phyloP scores from a whole-genome alignment of 2,888 invertebrate species.

The Apotomis turbidana region DNA sequence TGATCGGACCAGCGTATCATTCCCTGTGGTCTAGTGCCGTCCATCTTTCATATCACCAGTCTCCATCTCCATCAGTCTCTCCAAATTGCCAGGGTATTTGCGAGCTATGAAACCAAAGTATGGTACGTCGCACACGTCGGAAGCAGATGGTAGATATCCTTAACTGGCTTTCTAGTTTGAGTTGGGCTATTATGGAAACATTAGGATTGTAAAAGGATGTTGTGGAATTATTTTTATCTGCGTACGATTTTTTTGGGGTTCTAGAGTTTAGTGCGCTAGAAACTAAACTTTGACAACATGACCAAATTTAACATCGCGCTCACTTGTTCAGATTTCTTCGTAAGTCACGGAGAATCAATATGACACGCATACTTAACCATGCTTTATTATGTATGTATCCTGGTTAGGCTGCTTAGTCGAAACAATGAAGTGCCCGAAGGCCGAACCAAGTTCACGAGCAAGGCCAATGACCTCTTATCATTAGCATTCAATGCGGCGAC shows the following conservation, averaged over 20 bases:
- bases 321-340: conserved; percentile 10
- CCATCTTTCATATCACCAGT: too few relatives aligned
- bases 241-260: not conserved
- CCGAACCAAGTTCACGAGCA: conserved; percentile 74
- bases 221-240: too few relatives aligned
- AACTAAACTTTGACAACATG: conserved; percentile 24
- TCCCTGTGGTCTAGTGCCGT: too few relatives aligned
- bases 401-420: conserved; percentile 36
- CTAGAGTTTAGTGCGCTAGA: not conserved
- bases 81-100: too few relatives aligned
- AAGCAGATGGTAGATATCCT: too few relatives aligned
- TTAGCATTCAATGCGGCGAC: conserved; percentile 71
- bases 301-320: not conserved
- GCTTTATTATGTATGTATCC: conserved; percentile 41
- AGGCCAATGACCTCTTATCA: conserved; percentile 76
- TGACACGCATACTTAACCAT: conserved; percentile 34
- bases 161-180: too few relatives aligned
- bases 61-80: too few relatives aligned
- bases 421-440: conserved; percentile 63
- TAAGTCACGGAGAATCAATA: conserved; percentile 29
- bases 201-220: too few relatives aligned
- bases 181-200: too few relatives aligned
- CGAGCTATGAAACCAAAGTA: too few relatives aligned
- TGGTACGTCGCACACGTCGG: too few relatives aligned
- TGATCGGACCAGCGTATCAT: too few relatives aligned